A percentile compares a stretch with the other conserved stretches of the same genome.
phyloP scores from a whole-genome alignment of 2,888 invertebrate species.

The Dasypolia templi region DNA sequence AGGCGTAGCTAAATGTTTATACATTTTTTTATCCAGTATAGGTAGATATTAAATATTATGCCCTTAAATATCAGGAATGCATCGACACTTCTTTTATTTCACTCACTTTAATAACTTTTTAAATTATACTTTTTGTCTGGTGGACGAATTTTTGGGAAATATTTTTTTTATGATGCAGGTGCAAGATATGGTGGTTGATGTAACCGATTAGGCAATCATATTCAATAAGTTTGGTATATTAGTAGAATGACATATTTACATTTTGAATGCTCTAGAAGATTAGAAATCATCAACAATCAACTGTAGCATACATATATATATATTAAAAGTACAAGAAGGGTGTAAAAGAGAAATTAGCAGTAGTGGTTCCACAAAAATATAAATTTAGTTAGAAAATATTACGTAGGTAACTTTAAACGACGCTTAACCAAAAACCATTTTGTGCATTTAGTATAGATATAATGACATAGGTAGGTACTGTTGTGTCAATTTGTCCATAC shows the following conservation, averaged over 20 bases:
- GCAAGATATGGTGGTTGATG: slow-evolving; percentile 35
- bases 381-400: not conserved
- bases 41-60: slow-evolving; percentile 83
- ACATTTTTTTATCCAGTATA: slow-evolving; percentile 83
- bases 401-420: not conserved
- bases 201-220: slow-evolving; percentile 31
- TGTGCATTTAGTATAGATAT: not conserved
- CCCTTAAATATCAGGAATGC: slow-evolving; percentile 79
- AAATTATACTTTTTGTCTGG: slow-evolving; percentile 60
- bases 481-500: slow-evolving; percentile 1
- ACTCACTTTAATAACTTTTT: slow-evolving; percentile 67
- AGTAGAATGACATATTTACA: not conserved
- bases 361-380: not conserved
- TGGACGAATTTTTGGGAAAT: slow-evolving; percentile 45
- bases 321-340: not conserved
- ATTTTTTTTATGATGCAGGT: slow-evolving; percentile 56
- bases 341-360: not conserved
- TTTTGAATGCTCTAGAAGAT: not conserved
- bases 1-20: slow-evolving; percentile 87
- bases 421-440: not conserved
- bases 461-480: not conserved
- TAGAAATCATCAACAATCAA: not conserved
- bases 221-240: not conserved
- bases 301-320: not conserved
- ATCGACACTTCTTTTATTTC: slow-evolving; percentile 74